These are phyloP conservation scores for Catocala sponsa DNA, from an alignment of 2,888 invertebrate species.

Conservation along the genomic window DNA sequence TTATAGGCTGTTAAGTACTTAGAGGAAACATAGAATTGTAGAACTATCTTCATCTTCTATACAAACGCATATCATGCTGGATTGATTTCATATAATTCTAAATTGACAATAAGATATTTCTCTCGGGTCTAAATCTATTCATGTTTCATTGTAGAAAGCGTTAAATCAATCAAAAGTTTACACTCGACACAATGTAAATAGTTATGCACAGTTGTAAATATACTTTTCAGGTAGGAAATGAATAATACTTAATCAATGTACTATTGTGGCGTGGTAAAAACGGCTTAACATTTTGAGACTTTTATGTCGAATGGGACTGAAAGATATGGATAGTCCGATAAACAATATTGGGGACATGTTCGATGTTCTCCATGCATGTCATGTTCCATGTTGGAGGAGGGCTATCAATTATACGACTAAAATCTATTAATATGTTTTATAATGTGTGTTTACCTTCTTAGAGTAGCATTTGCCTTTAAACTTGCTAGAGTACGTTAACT, in stretches of 20 bases:
- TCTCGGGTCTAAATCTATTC: conserved; percentile 42
- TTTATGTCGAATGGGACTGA: conserved; percentile 38
- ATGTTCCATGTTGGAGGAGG: conserved; percentile 14
- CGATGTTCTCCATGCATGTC: conserved; percentile 2
- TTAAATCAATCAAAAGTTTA: conserved; percentile 23
- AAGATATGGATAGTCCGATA: conserved; percentile 25
- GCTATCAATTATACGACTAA: conserved; percentile 41
- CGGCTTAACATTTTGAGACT: conserved; percentile 44
- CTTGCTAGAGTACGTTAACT: conserved; percentile 54
- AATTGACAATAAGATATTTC: conserved; percentile 54
- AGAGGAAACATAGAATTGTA: conserved; percentile 43
- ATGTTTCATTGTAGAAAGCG: conserved; percentile 21
- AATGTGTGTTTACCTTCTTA: conserved; percentile 44
- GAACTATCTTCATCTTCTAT: conserved; percentile 40
- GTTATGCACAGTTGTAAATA: conserved; percentile 54
- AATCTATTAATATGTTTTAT: conserved; percentile 45
- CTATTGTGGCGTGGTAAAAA: conserved; percentile 17
- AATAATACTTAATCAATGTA: conserved; percentile 24
- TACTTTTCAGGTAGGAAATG: conserved; percentile 36
- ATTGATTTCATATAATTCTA: conserved; percentile 30
- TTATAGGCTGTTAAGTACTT: conserved; percentile 67
- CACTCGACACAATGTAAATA: conserved; percentile 57
- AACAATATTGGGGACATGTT: conserved; percentile 20
- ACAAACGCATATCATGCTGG: conserved; percentile 27
- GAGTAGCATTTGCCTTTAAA: conserved; percentile 51